Percentiles rank a stretch among this genome's conserved stretches.
Evolutionary conservation across 2,888 invertebrate genomes (phyloP).

Genomic region (Philaethria dido): DNA sequence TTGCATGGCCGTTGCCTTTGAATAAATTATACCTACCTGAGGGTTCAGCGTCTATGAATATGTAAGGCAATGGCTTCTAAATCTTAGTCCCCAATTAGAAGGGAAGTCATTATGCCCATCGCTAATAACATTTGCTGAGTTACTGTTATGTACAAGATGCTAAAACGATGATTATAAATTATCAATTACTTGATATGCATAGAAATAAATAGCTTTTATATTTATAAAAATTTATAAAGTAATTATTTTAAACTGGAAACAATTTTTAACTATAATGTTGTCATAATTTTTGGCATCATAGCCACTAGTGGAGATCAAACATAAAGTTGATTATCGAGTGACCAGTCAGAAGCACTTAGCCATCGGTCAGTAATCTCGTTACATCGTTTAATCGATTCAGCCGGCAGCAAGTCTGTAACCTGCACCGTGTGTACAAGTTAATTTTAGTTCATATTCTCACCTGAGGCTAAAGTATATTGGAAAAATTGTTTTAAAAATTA

Average conservation of each 20-base stretch:
- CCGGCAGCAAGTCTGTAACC: constrained; percentile 50
- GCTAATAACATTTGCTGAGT: constrained; percentile 67
- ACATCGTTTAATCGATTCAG: constrained; percentile 72
- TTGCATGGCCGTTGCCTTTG: constrained; percentile 81
- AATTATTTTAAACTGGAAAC: not conserved
- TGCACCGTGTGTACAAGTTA: constrained; percentile 25
- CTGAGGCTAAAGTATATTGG: constrained; percentile 32
- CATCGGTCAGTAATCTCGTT: constrained; percentile 74
- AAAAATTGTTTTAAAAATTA: constrained; percentile 27
- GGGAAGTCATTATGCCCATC: constrained; percentile 75
- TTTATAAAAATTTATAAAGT: not conserved
- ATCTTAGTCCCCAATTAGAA: constrained; percentile 80
- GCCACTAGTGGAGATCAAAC: constrained; percentile 30
- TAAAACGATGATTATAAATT: not conserved
- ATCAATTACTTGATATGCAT: not conserved
- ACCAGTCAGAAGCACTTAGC: constrained; percentile 68
- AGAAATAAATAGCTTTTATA: not conserved
- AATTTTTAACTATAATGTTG: not conserved
- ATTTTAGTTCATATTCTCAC: constrained; percentile 41
- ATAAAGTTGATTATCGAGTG: constrained; percentile 51
- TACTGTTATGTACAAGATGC: constrained; percentile 8
- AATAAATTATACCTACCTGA: constrained; percentile 81
- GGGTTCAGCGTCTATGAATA: constrained; percentile 77
- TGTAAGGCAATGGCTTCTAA: constrained; percentile 82
- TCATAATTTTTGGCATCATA: constrained; percentile 20